These are phyloP conservation scores for Platycheirus rosarum DNA, from an alignment of 2,888 invertebrate species.

Conservation along the genomic window DNA sequence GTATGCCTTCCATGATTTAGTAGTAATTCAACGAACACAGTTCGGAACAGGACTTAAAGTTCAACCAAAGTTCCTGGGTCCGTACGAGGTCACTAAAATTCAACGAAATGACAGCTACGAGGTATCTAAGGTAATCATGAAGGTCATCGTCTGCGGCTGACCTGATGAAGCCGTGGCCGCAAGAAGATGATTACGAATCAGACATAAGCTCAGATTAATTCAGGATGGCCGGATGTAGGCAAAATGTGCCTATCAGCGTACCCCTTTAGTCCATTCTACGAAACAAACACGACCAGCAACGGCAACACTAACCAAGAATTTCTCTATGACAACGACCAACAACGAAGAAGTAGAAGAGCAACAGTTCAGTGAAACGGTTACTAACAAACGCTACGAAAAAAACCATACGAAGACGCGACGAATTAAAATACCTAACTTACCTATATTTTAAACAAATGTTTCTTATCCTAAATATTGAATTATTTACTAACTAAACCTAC, in stretches of 20 bases:
- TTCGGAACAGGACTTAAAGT: background rate
- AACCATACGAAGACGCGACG: too few relatives aligned
- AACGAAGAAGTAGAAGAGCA: too few relatives aligned
- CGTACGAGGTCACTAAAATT: background rate
- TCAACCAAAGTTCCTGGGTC: constrained; percentile 2
- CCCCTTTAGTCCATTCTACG: background rate
- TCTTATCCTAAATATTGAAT: too few relatives aligned
- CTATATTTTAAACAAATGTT: too few relatives aligned
- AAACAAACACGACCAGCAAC: too few relatives aligned
- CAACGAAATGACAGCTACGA: background rate
- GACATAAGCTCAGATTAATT: background rate
- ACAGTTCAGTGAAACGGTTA: too few relatives aligned
- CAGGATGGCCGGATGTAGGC: constrained; percentile 8
- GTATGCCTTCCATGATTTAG: constrained; percentile 13
- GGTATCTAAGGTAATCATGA: background rate
- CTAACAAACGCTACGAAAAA: too few relatives aligned
- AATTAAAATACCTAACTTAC: too few relatives aligned
- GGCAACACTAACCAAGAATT: too few relatives aligned
- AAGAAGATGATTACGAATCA: background rate
- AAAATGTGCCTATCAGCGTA: background rate
- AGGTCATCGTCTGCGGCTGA: background rate
- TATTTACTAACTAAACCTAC: too few relatives aligned
- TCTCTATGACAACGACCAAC: too few relatives aligned
- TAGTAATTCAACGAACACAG: background rate
- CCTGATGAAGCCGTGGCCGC: background rate